phyloP scores from a whole-genome alignment of 2,888 invertebrate genomes.

The Machimus atricapillus region DNA sequence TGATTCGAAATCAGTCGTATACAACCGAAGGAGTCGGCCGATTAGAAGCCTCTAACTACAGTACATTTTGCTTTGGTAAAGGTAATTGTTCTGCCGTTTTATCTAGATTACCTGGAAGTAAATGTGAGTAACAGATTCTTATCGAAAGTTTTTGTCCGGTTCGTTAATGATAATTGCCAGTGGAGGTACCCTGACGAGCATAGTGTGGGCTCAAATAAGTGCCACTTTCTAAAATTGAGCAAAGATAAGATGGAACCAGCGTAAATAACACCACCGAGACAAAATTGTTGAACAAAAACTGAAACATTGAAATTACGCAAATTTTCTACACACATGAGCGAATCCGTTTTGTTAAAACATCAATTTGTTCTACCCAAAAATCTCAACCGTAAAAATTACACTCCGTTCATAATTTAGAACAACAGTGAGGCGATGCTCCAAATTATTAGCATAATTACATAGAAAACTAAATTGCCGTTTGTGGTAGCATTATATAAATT shows the following conservation, averaged over 20 bases:
- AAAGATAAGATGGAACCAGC: neutral
- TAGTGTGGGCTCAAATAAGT: neutral
- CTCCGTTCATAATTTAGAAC: neutral
- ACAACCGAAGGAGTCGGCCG: neutral
- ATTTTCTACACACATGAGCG: constrained; percentile 20
- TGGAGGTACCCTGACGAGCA: neutral
- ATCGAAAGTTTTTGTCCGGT: constrained; percentile 42
- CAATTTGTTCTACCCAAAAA: constrained; percentile 13
- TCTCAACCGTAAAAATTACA: constrained; percentile 15
- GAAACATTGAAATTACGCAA: neutral
- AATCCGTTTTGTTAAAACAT: constrained; percentile 1
- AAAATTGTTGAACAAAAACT: neutral
- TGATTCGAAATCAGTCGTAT: neutral
- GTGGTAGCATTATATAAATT: neutral
- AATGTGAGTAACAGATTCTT: constrained; percentile 34
- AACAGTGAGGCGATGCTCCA: neutral
- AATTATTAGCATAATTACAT: neutral
- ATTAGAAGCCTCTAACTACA: neutral
- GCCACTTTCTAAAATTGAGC: neutral
- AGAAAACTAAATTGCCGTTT: neutral
- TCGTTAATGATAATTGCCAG: constrained; percentile 43
- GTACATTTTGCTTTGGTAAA: neutral
- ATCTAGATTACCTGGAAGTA: constrained; percentile 6
- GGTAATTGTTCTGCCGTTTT: neutral
- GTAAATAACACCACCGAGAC: neutral